Evolutionary conservation across 2,888 invertebrate genomes (phyloP).

Genomic region (Eulithis testata): DNA sequence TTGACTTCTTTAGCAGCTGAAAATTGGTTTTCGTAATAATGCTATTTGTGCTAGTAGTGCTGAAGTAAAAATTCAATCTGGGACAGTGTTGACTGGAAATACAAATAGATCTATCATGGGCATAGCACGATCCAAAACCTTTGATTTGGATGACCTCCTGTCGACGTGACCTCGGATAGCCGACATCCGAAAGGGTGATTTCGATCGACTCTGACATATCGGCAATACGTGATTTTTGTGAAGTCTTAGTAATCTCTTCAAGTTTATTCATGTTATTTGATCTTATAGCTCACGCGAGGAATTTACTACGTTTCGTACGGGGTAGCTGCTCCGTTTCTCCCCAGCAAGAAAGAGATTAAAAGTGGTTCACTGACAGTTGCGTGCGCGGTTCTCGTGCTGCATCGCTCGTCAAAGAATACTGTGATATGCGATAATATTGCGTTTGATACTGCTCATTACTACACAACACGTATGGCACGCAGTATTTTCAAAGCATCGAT

Average conservation of each 20-base stretch:
- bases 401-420: conserved; percentile 35
- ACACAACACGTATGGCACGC: conserved; percentile 34
- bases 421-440: conserved; percentile 50
- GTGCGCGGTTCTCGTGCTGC: conserved; percentile 48
- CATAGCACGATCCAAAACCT: background rate
- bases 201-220: background rate
- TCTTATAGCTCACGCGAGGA: background rate
- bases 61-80: background rate
- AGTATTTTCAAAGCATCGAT: conserved; percentile 47
- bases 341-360: conserved; percentile 44
- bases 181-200: background rate
- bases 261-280: background rate
- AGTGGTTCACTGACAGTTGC: conserved; percentile 44
- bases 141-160: background rate
- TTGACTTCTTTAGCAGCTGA: no score
- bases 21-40: no score
- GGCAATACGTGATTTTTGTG: conserved; percentile 1
- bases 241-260: background rate
- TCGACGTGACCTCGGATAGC: background rate
- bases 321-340: conserved; percentile 28
- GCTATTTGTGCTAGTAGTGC: no score
- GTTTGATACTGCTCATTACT: conserved; percentile 47
- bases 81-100: background rate
- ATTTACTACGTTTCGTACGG: background rate
- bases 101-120: background rate